These are phyloP conservation scores for Pachyuromys duprasi DNA, from an alignment of 2,797 vertebrate species.

Conservation along the genomic window DNA sequence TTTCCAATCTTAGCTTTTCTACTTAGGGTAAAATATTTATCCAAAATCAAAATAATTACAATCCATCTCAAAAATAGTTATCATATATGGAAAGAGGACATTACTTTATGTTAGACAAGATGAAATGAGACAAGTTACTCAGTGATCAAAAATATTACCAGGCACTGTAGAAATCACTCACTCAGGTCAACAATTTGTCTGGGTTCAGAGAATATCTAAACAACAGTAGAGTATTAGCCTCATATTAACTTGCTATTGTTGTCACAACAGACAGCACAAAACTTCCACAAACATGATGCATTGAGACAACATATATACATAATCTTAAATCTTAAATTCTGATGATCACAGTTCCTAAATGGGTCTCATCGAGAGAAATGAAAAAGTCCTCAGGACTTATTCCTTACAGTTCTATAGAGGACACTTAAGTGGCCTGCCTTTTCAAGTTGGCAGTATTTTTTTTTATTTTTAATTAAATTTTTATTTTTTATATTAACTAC, in stretches of 20 bases:
- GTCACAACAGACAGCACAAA: neutral
- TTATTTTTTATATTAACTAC: too few relatives aligned
- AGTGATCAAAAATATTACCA: neutral
- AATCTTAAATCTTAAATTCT: neutral
- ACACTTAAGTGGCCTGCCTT: neutral
- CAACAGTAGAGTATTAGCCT: neutral
- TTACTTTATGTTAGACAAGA: neutral
- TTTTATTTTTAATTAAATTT: too few relatives aligned
- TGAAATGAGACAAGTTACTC: neutral
- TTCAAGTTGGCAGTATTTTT: neutral
- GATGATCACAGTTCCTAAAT: neutral
- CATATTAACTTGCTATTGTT: neutral
- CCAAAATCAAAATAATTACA: neutral
- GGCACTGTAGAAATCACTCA: neutral
- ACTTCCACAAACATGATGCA: neutral
- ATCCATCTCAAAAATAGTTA: neutral
- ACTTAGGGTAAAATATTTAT: neutral
- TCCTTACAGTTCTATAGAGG: neutral
- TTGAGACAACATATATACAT: neutral
- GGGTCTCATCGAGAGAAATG: neutral
- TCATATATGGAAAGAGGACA: neutral
- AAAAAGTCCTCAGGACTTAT: neutral
- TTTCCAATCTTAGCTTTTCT: neutral
- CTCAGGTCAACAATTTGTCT: neutral
- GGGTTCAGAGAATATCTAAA: neutral